Conservation (phyloP, 2,797 vertebrate species). For the Myotis findleyi region DNA sequence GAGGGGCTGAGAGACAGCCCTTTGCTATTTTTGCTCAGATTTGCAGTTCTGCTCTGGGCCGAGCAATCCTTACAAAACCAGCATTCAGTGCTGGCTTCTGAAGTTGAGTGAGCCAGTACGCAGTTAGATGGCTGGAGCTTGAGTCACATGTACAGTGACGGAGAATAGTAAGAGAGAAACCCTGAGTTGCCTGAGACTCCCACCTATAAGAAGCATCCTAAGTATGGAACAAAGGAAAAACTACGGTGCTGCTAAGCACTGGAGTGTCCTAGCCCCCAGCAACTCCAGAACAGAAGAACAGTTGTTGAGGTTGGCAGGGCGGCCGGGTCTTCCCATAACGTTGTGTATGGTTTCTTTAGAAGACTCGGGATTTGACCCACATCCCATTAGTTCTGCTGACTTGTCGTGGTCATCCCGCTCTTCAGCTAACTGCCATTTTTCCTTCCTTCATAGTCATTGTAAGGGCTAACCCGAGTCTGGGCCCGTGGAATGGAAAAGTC, state of each 20-base stretch:
- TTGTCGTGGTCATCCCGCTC: background rate
- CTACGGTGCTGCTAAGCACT: accelerated
- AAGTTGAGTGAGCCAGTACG: accelerated
- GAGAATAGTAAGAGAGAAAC: background rate
- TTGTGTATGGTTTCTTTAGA: background rate
- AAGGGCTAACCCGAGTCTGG: conserved; percentile 69
- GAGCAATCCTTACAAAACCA: background rate
- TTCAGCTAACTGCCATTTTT: conserved; percentile 62
- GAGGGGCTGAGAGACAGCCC: background rate
- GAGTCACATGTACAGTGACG: background rate
- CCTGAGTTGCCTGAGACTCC: background rate
- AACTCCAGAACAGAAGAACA: background rate
- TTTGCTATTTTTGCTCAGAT: background rate
- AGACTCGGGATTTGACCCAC: background rate
- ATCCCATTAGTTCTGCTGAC: background rate
- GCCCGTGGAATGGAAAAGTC: conserved; percentile 78
- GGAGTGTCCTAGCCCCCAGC: background rate
- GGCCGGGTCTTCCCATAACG: background rate
- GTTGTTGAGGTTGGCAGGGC: background rate
- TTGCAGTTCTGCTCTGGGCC: background rate
- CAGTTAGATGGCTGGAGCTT: background rate
- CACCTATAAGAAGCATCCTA: background rate
- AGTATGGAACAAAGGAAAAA: background rate
- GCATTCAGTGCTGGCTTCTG: accelerated
- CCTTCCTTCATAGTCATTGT: conserved; percentile 71